A percentile compares a stretch with the other conserved stretches of the same genome.
These are phyloP conservation scores for Pseudococcus viburni DNA, from an alignment of 2,888 invertebrate genomes.

Conservation along the genomic window DNA sequence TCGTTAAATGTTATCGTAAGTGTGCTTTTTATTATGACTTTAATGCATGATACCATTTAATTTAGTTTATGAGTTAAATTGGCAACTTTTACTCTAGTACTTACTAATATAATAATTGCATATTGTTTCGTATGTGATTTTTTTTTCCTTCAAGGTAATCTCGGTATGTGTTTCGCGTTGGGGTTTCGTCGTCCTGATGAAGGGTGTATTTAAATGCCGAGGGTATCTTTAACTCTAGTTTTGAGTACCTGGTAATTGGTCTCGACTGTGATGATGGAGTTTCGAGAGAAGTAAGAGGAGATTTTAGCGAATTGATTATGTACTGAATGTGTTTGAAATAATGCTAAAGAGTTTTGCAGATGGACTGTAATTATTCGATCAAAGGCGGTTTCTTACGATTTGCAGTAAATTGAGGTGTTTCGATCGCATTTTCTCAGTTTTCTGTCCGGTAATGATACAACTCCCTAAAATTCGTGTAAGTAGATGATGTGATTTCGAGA, in stretches of 20 bases:
- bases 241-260: neutral
- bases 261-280: neutral
- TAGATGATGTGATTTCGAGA: neutral
- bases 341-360: neutral
- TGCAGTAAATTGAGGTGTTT: neutral
- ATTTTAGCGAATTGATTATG: neutral
- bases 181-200: neutral
- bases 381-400: neutral
- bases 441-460: neutral
- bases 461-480: neutral
- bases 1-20: constrained; percentile 46
- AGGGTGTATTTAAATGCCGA: neutral
- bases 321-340: neutral
- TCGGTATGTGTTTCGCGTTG: neutral
- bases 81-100: constrained; percentile 49
- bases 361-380: no score
- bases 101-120: constrained; percentile 56
- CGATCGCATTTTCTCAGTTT: neutral
- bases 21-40: constrained; percentile 54
- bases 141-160: constrained; percentile 8
- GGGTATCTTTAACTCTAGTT: no score
- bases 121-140: constrained; percentile 48
- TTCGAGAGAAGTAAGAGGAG: neutral
- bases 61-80: constrained; percentile 47
- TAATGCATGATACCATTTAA: constrained; percentile 52